These are phyloP conservation scores for Sturmia bella DNA, from an alignment of 2,888 invertebrate genomes.

Conservation along the genomic window DNA sequence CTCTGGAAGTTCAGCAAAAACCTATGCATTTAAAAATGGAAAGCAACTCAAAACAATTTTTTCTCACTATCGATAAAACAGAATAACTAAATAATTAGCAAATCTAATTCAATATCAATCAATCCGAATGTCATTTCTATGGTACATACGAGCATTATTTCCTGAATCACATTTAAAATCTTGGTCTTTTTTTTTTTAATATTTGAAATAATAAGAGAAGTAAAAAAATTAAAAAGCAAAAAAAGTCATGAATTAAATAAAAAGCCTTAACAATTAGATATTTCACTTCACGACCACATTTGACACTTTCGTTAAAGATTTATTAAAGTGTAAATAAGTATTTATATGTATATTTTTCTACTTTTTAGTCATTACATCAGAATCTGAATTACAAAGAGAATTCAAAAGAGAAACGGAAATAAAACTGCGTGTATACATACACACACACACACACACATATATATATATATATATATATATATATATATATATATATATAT, in stretches of 20 bases:
- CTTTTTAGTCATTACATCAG: conserved; percentile 62
- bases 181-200: not conserved
- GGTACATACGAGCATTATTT: no score
- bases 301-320: conserved; percentile 33
- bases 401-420: not conserved
- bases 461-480: conserved; percentile 2
- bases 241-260: conserved; percentile 35
- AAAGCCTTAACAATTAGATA: conserved; percentile 47
- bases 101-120: not conserved
- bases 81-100: no score
- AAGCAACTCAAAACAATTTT: not conserved
- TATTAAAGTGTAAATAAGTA: conserved; percentile 44
- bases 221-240: conserved; percentile 1
- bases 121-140: not conserved
- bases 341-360: conserved; percentile 69
- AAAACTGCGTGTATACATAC: conserved; percentile 28
- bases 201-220: conserved; percentile 5
- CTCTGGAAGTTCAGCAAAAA: not conserved
- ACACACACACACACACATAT: conserved; percentile 10
- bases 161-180: no score
- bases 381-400: conserved; percentile 54
- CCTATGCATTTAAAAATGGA: not conserved
- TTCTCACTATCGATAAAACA: not conserved
- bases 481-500: not conserved
- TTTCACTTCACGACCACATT: conserved; percentile 45